Conservation (phyloP, 2,888 invertebrate species). For the Criorhina ranunculi region DNA sequence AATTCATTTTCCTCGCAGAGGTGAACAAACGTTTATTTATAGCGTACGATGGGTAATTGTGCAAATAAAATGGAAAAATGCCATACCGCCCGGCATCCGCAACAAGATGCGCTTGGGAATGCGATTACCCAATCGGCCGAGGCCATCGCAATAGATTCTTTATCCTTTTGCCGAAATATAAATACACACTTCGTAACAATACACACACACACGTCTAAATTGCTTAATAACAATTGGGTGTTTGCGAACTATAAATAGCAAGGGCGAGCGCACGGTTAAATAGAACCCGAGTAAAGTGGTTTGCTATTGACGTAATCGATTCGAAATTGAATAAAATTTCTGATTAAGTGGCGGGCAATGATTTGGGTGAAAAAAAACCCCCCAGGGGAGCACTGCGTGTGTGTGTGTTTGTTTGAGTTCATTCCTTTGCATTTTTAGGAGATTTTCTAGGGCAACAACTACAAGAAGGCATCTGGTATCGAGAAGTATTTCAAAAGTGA, state of each 20-base stretch:
- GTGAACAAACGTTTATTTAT: conserved; percentile 71
- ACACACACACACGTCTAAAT: conserved; percentile 16
- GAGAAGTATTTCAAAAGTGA: no score
- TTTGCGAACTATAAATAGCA: conserved; percentile 31
- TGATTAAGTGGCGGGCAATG: conserved; percentile 22
- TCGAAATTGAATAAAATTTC: conserved; percentile 9
- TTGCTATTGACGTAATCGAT: conserved; percentile 38
- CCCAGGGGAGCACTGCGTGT: no score
- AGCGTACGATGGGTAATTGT: conserved; percentile 57
- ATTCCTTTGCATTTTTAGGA: no score
- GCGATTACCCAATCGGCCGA: conserved; percentile 50
- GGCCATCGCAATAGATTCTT: conserved; percentile 32
- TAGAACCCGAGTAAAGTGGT: conserved; percentile 16
- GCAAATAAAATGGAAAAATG: conserved; percentile 50
- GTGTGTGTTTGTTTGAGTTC: no score
- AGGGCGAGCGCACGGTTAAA: background rate
- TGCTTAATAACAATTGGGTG: conserved; percentile 7
- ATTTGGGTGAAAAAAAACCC: background rate
- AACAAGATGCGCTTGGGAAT: conserved; percentile 5
- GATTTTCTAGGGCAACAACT: no score
- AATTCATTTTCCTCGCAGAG: conserved; percentile 64
- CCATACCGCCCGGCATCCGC: conserved; percentile 16
- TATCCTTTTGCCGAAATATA: conserved; percentile 25
- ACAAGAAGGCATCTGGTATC: no score
- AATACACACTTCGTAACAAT: background rate